A percentile compares a stretch with the other conserved stretches of the same genome.
Evolutionary conservation across 2,797 vertebrate genomes (phyloP).

Genomic region (Eulemur rubriventer): DNA sequence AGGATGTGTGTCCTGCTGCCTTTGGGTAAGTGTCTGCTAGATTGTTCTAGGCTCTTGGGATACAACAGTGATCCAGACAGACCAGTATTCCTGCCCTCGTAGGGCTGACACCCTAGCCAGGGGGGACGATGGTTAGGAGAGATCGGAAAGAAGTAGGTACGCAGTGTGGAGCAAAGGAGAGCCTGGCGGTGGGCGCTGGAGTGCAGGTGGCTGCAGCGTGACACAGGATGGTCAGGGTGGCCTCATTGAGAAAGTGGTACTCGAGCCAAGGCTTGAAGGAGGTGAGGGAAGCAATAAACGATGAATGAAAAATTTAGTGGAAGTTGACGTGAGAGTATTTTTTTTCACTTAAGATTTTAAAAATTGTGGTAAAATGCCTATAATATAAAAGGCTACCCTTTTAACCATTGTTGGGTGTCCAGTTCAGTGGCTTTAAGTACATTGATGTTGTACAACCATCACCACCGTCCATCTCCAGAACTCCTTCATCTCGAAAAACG

Average conservation of each 20-base stretch:
- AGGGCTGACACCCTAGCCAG: not conserved
- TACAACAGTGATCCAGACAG: not conserved
- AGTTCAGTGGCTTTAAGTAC: not conserved
- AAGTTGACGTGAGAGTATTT: not conserved
- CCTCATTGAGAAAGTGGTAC: accelerated
- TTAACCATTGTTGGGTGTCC: not conserved
- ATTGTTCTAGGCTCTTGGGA: not conserved
- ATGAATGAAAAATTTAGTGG: not conserved
- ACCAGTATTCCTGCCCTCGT: not conserved
- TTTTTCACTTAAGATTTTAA: not conserved
- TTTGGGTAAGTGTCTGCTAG: too few species aligned
- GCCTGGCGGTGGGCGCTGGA: not conserved
- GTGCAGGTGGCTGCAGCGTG: not conserved
- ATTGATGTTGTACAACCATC: accelerated
- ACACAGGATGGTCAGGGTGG: accelerated
- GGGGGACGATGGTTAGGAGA: not conserved
- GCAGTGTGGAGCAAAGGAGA: not conserved
- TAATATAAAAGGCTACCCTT: not conserved
- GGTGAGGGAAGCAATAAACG: not conserved
- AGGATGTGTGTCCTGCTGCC: not conserved
- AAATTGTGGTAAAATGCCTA: not conserved
- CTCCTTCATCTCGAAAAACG: not conserved
- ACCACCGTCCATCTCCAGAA: accelerated
- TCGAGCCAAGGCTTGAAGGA: not conserved
- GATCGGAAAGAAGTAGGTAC: not conserved